Evolutionary conservation across 2,113 vertebrate species (phyloP).

Genomic region (Ochotona princeps): DNA sequence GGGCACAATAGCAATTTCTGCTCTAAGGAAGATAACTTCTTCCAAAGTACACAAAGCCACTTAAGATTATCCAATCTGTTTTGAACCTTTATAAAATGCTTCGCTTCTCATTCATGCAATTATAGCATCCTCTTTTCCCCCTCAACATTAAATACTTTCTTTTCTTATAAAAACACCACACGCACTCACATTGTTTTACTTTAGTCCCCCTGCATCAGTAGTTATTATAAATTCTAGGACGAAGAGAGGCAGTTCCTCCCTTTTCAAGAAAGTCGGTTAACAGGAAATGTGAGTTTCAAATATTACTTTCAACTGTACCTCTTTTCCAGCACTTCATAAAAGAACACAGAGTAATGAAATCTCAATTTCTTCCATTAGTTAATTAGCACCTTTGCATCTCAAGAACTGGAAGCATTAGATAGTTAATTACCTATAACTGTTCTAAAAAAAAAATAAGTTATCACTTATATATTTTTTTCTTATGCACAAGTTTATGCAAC

Average conservation of each 20-base stretch:
- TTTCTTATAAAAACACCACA: background rate
- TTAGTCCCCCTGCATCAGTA: background rate
- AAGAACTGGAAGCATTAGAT: slow-evolving; percentile 58
- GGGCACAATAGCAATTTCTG: background rate
- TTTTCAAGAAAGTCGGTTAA: background rate
- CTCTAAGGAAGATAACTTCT: background rate
- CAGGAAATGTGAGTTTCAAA: slow-evolving; percentile 40
- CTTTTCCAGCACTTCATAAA: slow-evolving; percentile 36
- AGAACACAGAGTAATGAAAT: slow-evolving; percentile 55
- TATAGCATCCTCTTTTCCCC: background rate
- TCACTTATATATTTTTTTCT: slow-evolving; percentile 45
- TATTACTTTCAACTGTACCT: slow-evolving; percentile 27
- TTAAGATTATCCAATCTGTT: background rate
- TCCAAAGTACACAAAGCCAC: background rate
- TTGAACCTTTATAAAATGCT: background rate
- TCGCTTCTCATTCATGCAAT: slow-evolving; percentile 3
- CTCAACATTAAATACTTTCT: background rate
- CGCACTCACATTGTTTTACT: background rate
- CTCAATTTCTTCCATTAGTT: slow-evolving; percentile 70
- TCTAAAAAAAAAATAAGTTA: slow-evolving; percentile 62
- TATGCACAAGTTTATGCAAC: slow-evolving; percentile 64
- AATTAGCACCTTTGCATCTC: slow-evolving; percentile 75
- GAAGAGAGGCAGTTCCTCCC: background rate
- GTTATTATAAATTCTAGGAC: slow-evolving; percentile 16
- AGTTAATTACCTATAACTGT: slow-evolving; percentile 60